Percentiles rank a stretch among this genome's conserved stretches.
Evolutionary conservation across 23 tunicate species (phyloP).

Genomic region (Styela clava): DNA sequence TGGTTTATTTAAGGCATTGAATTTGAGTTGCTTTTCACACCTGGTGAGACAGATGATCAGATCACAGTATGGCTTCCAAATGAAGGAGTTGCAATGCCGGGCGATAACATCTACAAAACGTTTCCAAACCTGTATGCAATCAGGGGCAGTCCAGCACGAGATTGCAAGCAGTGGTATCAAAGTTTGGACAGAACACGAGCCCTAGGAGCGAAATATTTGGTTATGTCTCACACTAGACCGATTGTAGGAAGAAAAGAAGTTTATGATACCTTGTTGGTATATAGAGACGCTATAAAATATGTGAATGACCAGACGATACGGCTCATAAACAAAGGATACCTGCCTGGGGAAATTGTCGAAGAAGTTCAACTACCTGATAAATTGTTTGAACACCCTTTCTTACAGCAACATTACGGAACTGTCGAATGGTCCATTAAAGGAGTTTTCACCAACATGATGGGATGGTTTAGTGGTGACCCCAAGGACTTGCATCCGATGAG

Average conservation of each 20-base stretch:
- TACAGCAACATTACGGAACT: slow-evolving; percentile 53
- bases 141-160: slow-evolving; percentile 67
- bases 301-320: slow-evolving; percentile 51
- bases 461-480: slow-evolving; percentile 53
- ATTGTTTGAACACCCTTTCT: slow-evolving; percentile 21
- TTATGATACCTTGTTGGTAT: slow-evolving; percentile 17
- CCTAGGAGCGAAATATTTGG: slow-evolving; percentile 35
- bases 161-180: slow-evolving; percentile 24
- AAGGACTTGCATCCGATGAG: slow-evolving; percentile 20
- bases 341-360: slow-evolving; percentile 27
- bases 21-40: slow-evolving; percentile 66
- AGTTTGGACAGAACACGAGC: slow-evolving; percentile 16
- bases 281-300: slow-evolving; percentile 53
- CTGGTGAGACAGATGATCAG: slow-evolving; percentile 95
- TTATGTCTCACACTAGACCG: slow-evolving; percentile 48
- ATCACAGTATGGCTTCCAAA: slow-evolving; percentile 81
- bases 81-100: slow-evolving; percentile 52
- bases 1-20: slow-evolving; percentile 39
- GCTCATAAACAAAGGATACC: slow-evolving; percentile 18
- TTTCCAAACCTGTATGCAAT: slow-evolving; percentile 93
- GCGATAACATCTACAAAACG: slow-evolving; percentile 73
- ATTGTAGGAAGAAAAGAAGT: slow-evolving; percentile 22
- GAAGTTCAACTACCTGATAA: slow-evolving; percentile 23
- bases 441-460: slow-evolving; percentile 21
- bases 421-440: slow-evolving; percentile 56